Evolutionary conservation across 1,140 invertebrate genomes (phyloP).

Genomic region (Megalonaias nervosa): DNA sequence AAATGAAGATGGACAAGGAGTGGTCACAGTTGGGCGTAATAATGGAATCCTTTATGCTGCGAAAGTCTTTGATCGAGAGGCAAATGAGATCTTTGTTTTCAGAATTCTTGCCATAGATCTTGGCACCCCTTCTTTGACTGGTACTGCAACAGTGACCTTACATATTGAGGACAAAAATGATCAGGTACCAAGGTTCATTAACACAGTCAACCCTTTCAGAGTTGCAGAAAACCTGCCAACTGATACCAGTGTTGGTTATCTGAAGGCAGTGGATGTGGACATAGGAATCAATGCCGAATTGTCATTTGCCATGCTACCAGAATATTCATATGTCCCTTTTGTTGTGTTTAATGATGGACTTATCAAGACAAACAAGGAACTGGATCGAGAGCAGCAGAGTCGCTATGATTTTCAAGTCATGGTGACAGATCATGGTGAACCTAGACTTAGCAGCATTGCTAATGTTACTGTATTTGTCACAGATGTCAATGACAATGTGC

Average conservation of each 20-base stretch:
- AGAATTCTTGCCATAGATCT: conserved; percentile 46
- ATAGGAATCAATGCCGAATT: conserved; percentile 86
- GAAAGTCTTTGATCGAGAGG: conserved; percentile 52
- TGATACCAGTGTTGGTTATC: conserved; percentile 83
- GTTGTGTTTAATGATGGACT: conserved; percentile 77
- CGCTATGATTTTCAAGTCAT: conserved; percentile 83
- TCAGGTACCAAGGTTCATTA: conserved; percentile 55
- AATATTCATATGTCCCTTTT: conserved; percentile 69
- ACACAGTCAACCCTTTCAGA: conserved; percentile 46
- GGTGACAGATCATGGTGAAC: conserved; percentile 80
- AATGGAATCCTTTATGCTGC: conserved; percentile 52
- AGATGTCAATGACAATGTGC: conserved; percentile 95
- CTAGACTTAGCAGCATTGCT: conserved; percentile 72
- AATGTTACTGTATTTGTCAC: conserved; percentile 53
- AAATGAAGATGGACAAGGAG: conserved; percentile 33
- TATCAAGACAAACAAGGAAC: conserved; percentile 78
- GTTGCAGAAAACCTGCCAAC: conserved; percentile 81
- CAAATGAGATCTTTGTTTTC: conserved; percentile 35
- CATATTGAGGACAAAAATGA: conserved; percentile 81
- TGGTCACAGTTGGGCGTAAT: conserved; percentile 44
- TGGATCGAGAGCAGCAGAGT: conserved; percentile 88
- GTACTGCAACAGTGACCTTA: conserved; percentile 55
- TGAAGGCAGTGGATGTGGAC: conserved; percentile 92
- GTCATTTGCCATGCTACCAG: conserved; percentile 84
- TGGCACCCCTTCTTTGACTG: conserved; percentile 76